Base-by-base conservation (phyloP, 2,113 vertebrate species). In the Eubucco bourcierii region DNA sequence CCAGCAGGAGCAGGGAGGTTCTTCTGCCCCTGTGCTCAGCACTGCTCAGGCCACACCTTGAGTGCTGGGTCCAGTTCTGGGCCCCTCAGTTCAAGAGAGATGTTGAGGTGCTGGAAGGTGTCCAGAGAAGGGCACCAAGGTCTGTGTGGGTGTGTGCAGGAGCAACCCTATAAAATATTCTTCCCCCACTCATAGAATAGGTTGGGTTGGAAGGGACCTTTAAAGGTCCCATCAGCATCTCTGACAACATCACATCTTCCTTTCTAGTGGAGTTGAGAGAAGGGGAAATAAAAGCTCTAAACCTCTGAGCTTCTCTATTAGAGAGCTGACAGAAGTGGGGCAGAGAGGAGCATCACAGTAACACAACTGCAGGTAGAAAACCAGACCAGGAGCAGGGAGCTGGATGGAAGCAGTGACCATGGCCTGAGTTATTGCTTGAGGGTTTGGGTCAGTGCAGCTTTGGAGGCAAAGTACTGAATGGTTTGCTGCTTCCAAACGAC, bases 401-500 rank as follows among this genome's bases (percentile, higher is more conserved):
- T 18, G 33, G 66, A 41, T 19, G 74, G 71, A 47, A 9, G 78
- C 15, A 17, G 82, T 34, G 94, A 56, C 93, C 90, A 7, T 1
- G 29, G 81, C 59, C 34, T 1, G 3, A 46, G 27, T 25, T 52
- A 24, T 37, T 80, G 88, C 90, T 55, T 16, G 2, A 20, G 74
- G 8, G 66, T 6, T 52, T 67, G 76, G 64, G 70, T 90, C 67
- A 84, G 78, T n/a, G 84, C 65, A 1, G 24, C 44, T 84, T 34
- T 27, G 27, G 52, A 74, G 52, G 72, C 78, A 41, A 17, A 2
- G 24, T 2, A 56, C 29, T 16, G 19, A 92, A 46, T 61, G 70
- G 86, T 94, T 80, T 88, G 84, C 84, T 86, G 61, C 70, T 90
- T 88, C 52, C 92, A 81, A 81, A 73, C 76, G 53, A 12, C 81